Base-by-base conservation (phyloP, 2,113 vertebrate species). In the Zosterops pallidus region DNA sequence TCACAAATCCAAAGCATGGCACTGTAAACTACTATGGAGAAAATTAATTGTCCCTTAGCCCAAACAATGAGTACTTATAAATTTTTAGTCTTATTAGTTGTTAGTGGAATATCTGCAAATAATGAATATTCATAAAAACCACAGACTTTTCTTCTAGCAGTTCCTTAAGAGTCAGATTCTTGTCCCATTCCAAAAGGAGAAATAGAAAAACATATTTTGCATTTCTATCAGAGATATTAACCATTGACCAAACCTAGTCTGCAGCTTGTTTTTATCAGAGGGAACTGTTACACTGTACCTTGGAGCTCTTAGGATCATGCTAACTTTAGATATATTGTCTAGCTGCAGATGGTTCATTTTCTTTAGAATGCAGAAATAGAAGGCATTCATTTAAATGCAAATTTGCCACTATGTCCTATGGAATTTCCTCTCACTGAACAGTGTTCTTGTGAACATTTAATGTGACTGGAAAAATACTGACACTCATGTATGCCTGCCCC, bases 321-420 rank as follows among this genome's bases (percentile, higher is more conserved):
- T 83, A 90, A 70, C 65, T 86, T 83, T 83, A 63, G 86, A 83
- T 59, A 56, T 44, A 83, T 68, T 83, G 55, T 64, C 86, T 90
- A 64, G 50, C 26, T 86, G 86, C 82, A 90, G 77, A 83, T 64
- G 55, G 82, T 64, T 86, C n/a, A 16, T 79, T 86, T 90, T 83
- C 69, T 83, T 79, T 69, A 75, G 82, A 78, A 79, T 28, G 60
- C 65, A 90, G 60, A 92, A 86, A 90, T 49, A 79, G 70, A 92
- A 86, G 31, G 49, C 60, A 59, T 44, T 83, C 60, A 86, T 90
- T 92, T 74, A 86, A 94, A 86, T 86, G 90, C 39, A 74, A 72
- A 86, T 90, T 74, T 83, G 39, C 39, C 44, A 49, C 53, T n/a
- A 37, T 39, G 64, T 90, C 55, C 90, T 74, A 57, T 79, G 60